Conservation (phyloP, 2,888 invertebrate species). For the Leptopilina syphax region DNA sequence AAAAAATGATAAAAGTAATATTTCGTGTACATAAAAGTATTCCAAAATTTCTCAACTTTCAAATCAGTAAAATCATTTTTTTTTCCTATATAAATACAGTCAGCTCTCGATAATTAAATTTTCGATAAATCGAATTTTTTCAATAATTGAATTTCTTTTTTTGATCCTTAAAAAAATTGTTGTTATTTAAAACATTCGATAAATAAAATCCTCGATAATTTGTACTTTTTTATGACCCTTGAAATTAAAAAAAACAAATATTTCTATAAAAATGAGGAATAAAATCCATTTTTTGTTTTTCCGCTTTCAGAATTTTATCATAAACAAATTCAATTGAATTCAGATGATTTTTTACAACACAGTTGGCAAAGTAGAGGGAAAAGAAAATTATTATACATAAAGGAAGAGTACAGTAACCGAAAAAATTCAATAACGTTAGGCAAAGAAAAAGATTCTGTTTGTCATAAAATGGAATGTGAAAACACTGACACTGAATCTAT, state of each 20-base stretch:
- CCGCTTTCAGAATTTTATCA: neutral
- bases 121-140: no score
- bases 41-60: neutral
- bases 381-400: constrained; percentile 3
- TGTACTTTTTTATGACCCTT: no score
- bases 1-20: neutral
- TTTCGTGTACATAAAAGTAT: neutral
- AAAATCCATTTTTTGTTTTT: neutral
- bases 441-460: neutral
- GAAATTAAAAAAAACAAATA: neutral
- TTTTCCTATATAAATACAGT: no score
- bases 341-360: neutral
- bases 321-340: neutral
- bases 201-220: no score
- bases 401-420: constrained; percentile 30
- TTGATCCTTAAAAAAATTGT: no score
- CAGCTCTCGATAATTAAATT: no score
- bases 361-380: neutral
- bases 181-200: no score
- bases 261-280: neutral
- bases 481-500: neutral
- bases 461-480: constrained; percentile 7
- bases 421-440: constrained; percentile 24
- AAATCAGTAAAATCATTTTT: no score
- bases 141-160: no score